Evolutionary conservation across 1,140 invertebrate species (phyloP).

Genomic region (Eumeta japonica): DNA sequence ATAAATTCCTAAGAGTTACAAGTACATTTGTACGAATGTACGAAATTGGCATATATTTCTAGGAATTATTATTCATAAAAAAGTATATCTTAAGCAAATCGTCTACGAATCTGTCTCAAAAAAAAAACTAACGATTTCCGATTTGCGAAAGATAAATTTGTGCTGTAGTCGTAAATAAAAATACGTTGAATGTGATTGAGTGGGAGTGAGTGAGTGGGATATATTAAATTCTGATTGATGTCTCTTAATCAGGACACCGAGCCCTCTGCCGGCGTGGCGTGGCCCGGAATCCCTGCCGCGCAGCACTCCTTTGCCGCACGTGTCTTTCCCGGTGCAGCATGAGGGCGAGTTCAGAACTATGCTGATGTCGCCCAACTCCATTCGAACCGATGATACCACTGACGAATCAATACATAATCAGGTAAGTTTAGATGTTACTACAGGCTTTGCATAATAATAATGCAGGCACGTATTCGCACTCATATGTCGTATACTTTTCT

Average conservation of each 20-base stretch:
- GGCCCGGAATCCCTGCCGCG: conserved; percentile 39
- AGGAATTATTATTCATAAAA: no score
- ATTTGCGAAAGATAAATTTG: no score
- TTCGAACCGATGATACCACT: conserved; percentile 36
- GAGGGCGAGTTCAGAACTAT: conserved; percentile 37
- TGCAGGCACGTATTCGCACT: no score
- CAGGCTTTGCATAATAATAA: no score
- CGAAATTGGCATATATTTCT: no score
- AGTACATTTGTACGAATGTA: no score
- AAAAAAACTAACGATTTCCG: no score
- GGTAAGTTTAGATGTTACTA: no score
- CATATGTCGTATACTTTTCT: no score
- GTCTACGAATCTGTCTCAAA: no score
- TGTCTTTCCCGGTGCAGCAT: conserved; percentile 20
- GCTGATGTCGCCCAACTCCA: conserved; percentile 33
- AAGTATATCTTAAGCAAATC: no score
- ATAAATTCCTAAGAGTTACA: no score
- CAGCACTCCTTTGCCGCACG: conserved; percentile 28
- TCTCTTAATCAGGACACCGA: conserved; percentile 24
- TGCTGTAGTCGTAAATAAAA: neutral
- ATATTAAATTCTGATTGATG: conserved; percentile 2
- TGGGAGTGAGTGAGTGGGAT: neutral
- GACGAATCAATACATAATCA: conserved; percentile 43
- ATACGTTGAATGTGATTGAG: neutral
- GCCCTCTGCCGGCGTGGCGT: conserved; percentile 24